A percentile compares a stretch with the other conserved stretches of the same genome.
phyloP scores from a whole-genome alignment of 2,888 invertebrate genomes.

The Drosophila nr. perissopoda region DNA sequence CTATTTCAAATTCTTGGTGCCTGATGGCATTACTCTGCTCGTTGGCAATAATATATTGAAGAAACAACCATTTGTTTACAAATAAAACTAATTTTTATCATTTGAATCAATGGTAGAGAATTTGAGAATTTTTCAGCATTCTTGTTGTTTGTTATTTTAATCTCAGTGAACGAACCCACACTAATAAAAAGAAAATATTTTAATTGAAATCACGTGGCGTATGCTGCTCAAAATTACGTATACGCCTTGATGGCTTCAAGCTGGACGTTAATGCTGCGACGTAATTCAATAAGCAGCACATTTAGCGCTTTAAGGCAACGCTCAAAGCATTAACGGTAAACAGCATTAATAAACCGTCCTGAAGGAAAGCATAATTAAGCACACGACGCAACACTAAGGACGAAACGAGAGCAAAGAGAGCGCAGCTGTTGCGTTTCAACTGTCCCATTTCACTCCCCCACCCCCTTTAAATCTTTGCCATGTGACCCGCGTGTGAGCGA shows the following conservation, averaged over 20 bases:
- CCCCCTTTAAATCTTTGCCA: background rate
- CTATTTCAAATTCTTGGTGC: background rate
- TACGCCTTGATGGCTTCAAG: constrained; percentile 24
- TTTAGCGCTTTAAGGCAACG: constrained; percentile 24
- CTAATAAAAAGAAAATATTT: constrained; percentile 11
- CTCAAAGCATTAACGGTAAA: constrained; percentile 35
- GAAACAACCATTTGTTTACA: background rate
- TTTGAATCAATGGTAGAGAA: background rate
- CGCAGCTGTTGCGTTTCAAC: constrained; percentile 70
- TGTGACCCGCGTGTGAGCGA: constrained; percentile 27
- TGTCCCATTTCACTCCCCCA: background rate
- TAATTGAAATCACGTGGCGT: constrained; percentile 32
- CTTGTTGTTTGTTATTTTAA: background rate
- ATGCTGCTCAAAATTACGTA: constrained; percentile 36
- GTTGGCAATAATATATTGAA: background rate
- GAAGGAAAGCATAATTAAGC: constrained; percentile 46
- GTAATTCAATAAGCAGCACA: constrained; percentile 48
- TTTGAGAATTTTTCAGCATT: background rate
- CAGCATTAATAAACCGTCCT: constrained; percentile 31
- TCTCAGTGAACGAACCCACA: background rate
- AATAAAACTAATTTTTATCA: too few relatives aligned
- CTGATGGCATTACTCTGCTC: background rate
- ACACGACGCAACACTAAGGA: constrained; percentile 16
- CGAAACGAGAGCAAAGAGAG: constrained; percentile 20
- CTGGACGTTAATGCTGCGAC: constrained; percentile 1